phyloP scores from a whole-genome alignment of 1,140 invertebrate species.

The Thaumetopoea pityocampa region DNA sequence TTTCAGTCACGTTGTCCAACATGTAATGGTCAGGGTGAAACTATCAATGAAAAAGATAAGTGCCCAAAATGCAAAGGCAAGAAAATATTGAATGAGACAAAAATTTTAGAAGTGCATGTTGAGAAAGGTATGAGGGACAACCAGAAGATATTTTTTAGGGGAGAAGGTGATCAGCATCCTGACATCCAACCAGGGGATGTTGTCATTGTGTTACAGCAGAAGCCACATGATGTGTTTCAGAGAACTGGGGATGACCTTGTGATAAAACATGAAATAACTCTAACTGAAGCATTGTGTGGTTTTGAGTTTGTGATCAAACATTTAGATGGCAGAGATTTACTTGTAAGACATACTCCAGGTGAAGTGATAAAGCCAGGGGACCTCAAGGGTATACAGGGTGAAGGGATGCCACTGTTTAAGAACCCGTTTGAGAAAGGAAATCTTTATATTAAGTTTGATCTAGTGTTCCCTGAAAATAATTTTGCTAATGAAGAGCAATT shows the following conservation, averaged over 20 bases:
- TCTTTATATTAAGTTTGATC: slow-evolving; percentile 91
- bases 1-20: slow-evolving; percentile 85
- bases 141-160: slow-evolving; percentile 90
- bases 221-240: slow-evolving; percentile 86
- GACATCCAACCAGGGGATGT: slow-evolving; percentile 91
- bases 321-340: slow-evolving; percentile 87
- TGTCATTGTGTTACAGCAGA: slow-evolving; percentile 91
- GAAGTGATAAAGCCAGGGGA: slow-evolving; percentile 87
- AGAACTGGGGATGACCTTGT: slow-evolving; percentile 86
- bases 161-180: slow-evolving; percentile 94
- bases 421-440: slow-evolving; percentile 91
- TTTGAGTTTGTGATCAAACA: slow-evolving; percentile 89
- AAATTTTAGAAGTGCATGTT: slow-evolving; percentile 92
- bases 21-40: slow-evolving; percentile 83
- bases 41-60: slow-evolving; percentile 87
- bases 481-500: slow-evolving; percentile 84
- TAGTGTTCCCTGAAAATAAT: slow-evolving; percentile 89
- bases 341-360: slow-evolving; percentile 84
- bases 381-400: slow-evolving; percentile 86
- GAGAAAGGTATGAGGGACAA: slow-evolving; percentile 94
- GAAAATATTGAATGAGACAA: slow-evolving; percentile 86
- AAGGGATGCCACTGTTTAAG: slow-evolving; percentile 94
- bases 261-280: slow-evolving; percentile 82
- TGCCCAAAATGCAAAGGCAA: slow-evolving; percentile 89
- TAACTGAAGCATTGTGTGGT: slow-evolving; percentile 94